Percentiles rank a stretch among this genome's conserved stretches.
Conservation (phyloP, 1,140 invertebrate genomes). For the Adoxophyes honmai region DNA sequence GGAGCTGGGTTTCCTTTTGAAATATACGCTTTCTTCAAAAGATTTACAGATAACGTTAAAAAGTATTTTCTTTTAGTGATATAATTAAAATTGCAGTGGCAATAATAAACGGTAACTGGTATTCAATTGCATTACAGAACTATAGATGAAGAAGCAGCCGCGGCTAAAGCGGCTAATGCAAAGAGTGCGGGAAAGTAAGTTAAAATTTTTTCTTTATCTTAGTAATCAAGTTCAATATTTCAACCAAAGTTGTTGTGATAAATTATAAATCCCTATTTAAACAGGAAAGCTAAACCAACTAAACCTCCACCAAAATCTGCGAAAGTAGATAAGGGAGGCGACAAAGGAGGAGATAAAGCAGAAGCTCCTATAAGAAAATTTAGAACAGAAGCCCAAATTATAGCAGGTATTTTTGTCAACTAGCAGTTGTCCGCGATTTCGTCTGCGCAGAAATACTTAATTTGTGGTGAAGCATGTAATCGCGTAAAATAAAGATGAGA, state of each 20-base stretch:
- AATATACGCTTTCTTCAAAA: conserved; percentile 46
- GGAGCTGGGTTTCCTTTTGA: conserved; percentile 45
- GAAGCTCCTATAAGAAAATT: conserved; percentile 35
- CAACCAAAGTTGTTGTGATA: neutral
- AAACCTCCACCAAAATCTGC: conserved; percentile 31
- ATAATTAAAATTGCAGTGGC: too few species aligned
- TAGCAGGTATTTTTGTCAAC: conserved; percentile 40
- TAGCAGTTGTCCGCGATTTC: too few species aligned
- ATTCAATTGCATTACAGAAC: conserved; percentile 27
- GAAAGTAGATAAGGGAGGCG: too few species aligned
- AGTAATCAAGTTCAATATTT: too few species aligned
- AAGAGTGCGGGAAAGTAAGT: conserved; percentile 36
- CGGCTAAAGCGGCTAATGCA: conserved; percentile 25
- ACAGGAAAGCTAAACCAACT: conserved; percentile 52
- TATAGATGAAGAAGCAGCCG: conserved; percentile 42
- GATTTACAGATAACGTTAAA: conserved; percentile 46
- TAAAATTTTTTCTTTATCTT: neutral
- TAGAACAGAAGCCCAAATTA: conserved; percentile 58
- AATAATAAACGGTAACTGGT: too few species aligned
- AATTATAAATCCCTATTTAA: conserved; percentile 18
- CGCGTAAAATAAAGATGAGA: too few species aligned
- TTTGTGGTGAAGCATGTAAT: too few species aligned
- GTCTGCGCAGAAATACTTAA: too few species aligned
- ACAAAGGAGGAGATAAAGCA: conserved; percentile 14
- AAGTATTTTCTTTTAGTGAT: conserved; percentile 27